Conservation (phyloP, 2,113 vertebrate genomes). For the Seriola aureovittata region DNA sequence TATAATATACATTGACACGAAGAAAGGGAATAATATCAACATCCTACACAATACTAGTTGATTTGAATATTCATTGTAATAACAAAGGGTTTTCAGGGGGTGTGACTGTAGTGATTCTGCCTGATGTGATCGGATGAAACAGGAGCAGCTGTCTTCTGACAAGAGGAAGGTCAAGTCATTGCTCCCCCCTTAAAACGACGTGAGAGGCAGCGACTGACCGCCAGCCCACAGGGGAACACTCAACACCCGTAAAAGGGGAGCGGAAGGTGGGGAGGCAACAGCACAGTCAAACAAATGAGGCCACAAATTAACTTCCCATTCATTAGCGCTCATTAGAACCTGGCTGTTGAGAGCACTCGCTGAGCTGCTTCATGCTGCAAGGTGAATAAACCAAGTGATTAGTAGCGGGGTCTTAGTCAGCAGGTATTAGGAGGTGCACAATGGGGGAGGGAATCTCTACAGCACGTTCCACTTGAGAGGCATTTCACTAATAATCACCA, state of each 20-base stretch:
- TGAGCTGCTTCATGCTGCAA: constrained; percentile 49
- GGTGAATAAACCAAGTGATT: constrained; percentile 69
- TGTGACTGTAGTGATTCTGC: background rate
- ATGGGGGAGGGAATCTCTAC: constrained; percentile 31
- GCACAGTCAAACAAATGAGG: constrained; percentile 58
- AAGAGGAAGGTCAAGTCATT: constrained; percentile 70
- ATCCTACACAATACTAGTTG: background rate
- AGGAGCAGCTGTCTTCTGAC: constrained; percentile 48
- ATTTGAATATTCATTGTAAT: background rate
- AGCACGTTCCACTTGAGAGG: constrained; percentile 40
- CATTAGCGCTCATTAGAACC: constrained; percentile 76
- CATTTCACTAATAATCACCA: constrained; percentile 47
- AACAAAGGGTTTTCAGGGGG: background rate
- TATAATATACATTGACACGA: too few relatives aligned
- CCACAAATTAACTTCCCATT: constrained; percentile 68
- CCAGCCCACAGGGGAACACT: constrained; percentile 40
- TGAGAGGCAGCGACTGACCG: constrained; percentile 44
- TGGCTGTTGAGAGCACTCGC: constrained; percentile 54
- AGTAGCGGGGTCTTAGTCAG: constrained; percentile 52
- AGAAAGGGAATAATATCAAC: background rate
- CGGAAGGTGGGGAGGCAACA: constrained; percentile 36
- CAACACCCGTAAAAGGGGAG: constrained; percentile 21
- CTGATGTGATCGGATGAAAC: constrained; percentile 27
- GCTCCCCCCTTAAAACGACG: constrained; percentile 30
- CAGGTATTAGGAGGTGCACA: constrained; percentile 24